phyloP scores from a whole-genome alignment of 2,888 invertebrate genomes.

The Ectemnius continuus region DNA sequence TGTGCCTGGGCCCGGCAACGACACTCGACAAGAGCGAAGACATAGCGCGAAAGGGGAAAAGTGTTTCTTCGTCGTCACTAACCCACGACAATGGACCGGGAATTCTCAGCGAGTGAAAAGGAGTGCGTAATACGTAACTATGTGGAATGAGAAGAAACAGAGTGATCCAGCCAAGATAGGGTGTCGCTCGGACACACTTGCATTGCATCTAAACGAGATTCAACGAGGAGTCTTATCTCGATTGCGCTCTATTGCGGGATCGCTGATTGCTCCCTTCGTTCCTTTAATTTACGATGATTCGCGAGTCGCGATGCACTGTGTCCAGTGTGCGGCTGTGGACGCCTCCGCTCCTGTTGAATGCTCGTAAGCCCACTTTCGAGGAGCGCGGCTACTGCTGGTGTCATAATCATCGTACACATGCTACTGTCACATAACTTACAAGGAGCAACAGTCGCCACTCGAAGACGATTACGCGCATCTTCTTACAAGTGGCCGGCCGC shows the following conservation, averaged over 20 bases:
- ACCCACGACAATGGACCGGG: constrained; percentile 55
- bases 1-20: not conserved
- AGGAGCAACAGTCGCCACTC: constrained; percentile 19
- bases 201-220: constrained; percentile 53
- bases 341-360: constrained; percentile 45
- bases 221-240: constrained; percentile 60
- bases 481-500: constrained; percentile 25
- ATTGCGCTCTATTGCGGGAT: constrained; percentile 53
- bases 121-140: too few species aligned
- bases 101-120: constrained; percentile 44
- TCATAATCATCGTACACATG: constrained; percentile 47
- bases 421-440: constrained; percentile 40
- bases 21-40: not conserved
- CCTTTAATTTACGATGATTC: constrained; percentile 64
- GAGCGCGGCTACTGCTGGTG: constrained; percentile 42
- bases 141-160: too few species aligned
- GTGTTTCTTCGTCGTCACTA: constrained; percentile 44
- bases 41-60: constrained; percentile 15
- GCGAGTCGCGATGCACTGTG: constrained; percentile 35
- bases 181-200: constrained; percentile 41
- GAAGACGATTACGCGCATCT: constrained; percentile 16
- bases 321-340: constrained; percentile 46
- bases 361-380: constrained; percentile 40
- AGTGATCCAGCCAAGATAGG: not conserved
- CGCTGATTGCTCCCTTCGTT: constrained; percentile 64